Evolutionary conservation across 2,113 vertebrate genomes (phyloP), one percentile per base, ranked within the genome.

Genomic region (Amblyopsis rosae): DNA sequence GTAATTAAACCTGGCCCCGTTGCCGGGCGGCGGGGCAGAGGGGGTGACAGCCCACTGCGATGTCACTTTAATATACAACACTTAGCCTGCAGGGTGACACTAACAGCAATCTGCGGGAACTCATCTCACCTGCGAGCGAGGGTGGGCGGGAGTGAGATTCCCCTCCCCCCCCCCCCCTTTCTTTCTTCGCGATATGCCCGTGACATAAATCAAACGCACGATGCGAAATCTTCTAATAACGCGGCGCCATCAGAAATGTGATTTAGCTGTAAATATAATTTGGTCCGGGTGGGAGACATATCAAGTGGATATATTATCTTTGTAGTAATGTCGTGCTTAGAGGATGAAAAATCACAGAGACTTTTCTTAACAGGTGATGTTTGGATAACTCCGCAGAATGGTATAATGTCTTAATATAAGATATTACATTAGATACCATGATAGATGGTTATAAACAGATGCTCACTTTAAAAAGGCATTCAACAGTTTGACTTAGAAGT

Each of bases 61-160:
- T 87, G 88, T 87, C 88, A 81, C 76, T 90, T 92, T 92, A 91
- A 91, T 91, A 92, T 91, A 90, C 89, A 90, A 88, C 88, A 89
- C 88, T 87, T 89, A 89, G 82, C 89, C 82, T 47, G 50, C 83
- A 86, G 86, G 89, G 85, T 88, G 86, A 92, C 87, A 91, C 84
- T 78, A 87, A 88, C 84, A 81, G 91, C 87, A 91, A 90, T 92
- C 86, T 91, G 86, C 82, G 70, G 74, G 81, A 87, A 88, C 85
- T 87, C 88, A 89, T 91, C 88, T 91, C 79, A 85, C 77, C 82
- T 88, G 79, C 70, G 19, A 75, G 70, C 54, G 80, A 70, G 77
- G 84, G 82, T 66, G 89, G 84, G 81, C 67, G 76, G 76, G 57
- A 64, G 61, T 70, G 45, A 11, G 13, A n/a, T 54, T 73, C 75